Base-by-base conservation (phyloP, 2,797 vertebrate species). In the Odontamblyopus rebecca region DNA sequence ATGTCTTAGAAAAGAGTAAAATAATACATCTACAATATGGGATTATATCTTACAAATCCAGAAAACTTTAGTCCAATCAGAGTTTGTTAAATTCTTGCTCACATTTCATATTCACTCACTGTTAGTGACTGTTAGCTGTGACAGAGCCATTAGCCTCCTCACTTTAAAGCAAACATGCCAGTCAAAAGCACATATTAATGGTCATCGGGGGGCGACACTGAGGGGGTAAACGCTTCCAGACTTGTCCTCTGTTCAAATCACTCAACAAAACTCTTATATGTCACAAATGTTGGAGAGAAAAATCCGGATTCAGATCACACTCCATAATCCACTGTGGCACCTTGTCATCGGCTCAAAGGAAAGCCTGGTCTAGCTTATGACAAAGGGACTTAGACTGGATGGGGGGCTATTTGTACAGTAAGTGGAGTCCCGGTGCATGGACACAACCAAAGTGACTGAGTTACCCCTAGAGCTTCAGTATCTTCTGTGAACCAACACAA, bases 221-320 rank as follows among this genome's bases (percentile, higher is more conserved):
- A 67, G 50, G 73, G 72, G 66, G 27, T 73, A 79, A 84, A 76
- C 67, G 77, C 70, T 86, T 86, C 83, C 83, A 85, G 82, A 51
- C 69, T 41, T 74, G 48, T 19, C 59, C 73, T 69, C 5, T 1
- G 38, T 51, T 41, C 54, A 30, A n/a, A 72, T 59, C 53, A 64
- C 64, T 53, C 64, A 53, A 51, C 41, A 27, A 65, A 44, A 65
- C 9, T 11, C 61, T 23, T 30, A 67, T 23, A 54, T 54, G 50
- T 51, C 50, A 41, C 67, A 57, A 56, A 16, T 23, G 67, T 35
- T 29, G 23, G 2, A 56, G 19, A 68, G 19, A 68, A 68, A 68
- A 68, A 35, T 16, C 2, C n/a, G 15, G 7, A 15, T 67, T 67
- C 48, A 67, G 64, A 66, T 67, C 64, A 29, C 15, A 67, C n/a